Percentiles rank a stretch among this genome's conserved stretches.
Evolutionary conservation across 2,797 vertebrate species (phyloP).

Genomic region (Takifugu rubripes): DNA sequence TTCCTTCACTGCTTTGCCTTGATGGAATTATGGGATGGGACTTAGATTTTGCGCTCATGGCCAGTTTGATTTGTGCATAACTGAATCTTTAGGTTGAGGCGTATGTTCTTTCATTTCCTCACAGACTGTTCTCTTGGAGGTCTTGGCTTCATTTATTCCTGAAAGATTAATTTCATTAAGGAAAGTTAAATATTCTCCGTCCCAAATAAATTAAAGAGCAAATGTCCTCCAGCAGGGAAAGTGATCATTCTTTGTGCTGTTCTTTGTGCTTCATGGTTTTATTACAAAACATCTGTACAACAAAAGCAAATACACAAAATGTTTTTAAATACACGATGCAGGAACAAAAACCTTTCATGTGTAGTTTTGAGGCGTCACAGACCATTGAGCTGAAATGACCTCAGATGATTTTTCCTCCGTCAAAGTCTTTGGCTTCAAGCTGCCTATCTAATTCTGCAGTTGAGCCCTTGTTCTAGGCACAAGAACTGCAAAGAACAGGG

Average conservation of each 20-base stretch:
- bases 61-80: slow-evolving; percentile 37
- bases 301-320: slow-evolving; percentile 69
- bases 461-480: slow-evolving; percentile 15
- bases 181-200: slow-evolving; percentile 55
- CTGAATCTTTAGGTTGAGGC: slow-evolving; percentile 32
- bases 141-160: slow-evolving; percentile 42
- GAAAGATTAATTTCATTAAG: slow-evolving; percentile 40
- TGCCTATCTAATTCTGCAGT: slow-evolving; percentile 29
- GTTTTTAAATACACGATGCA: slow-evolving; percentile 53
- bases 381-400: slow-evolving; percentile 18
- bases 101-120: slow-evolving; percentile 35
- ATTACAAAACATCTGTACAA: slow-evolving; percentile 81
- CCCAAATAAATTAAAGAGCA: slow-evolving; percentile 46
- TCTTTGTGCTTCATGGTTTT: slow-evolving; percentile 59
- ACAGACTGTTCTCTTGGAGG: slow-evolving; percentile 32
- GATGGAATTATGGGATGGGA: slow-evolving; percentile 6
- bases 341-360: slow-evolving; percentile 32
- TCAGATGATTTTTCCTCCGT: slow-evolving; percentile 22
- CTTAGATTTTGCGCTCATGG: slow-evolving; percentile 1
- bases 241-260: slow-evolving; percentile 29
- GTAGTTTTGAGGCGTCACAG: slow-evolving; percentile 9
- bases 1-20: slow-evolving; percentile 33
- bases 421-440: slow-evolving; percentile 29
- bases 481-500: slow-evolving; percentile 19
- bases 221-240: slow-evolving; percentile 16